A percentile compares a stretch with the other conserved stretches of the same genome.
Evolutionary conservation across 2,113 vertebrate genomes (phyloP).

Genomic region (Oryzias melastigma): DNA sequence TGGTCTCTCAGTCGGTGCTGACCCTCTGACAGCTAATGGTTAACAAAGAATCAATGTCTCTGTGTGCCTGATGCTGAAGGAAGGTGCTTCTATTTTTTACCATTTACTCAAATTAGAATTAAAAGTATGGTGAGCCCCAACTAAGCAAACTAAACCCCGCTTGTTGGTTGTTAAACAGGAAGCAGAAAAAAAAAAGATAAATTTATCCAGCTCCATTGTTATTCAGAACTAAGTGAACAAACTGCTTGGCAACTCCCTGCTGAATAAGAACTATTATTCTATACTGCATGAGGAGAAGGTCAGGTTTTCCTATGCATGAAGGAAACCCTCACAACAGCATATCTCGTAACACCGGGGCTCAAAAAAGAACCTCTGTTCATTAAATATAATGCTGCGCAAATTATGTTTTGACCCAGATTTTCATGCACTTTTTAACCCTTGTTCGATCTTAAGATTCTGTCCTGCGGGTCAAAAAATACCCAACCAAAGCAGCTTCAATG

Average conservation of each 20-base stretch:
- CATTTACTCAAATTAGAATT: no score
- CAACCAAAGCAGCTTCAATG: no score
- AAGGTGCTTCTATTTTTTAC: background rate
- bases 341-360: no score
- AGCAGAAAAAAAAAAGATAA: background rate
- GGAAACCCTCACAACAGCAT: constrained; percentile 1
- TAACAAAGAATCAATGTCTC: constrained; percentile 48
- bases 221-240: constrained; percentile 10
- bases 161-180: background rate
- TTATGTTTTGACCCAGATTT: no score
- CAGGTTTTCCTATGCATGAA: constrained; percentile 36
- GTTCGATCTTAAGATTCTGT: no score
- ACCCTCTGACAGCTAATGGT: constrained; percentile 52
- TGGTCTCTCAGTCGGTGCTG: constrained; percentile 14
- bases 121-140: no score
- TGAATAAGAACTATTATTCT: constrained; percentile 44
- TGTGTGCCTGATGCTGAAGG: background rate
- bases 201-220: background rate
- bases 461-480: no score
- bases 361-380: no score
- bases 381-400: no score
- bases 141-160: no score
- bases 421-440: no score
- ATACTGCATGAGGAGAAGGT: constrained; percentile 25
- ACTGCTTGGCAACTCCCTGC: constrained; percentile 5